Percentiles rank a stretch among this genome's conserved stretches.
Conservation (phyloP, 2,888 invertebrate species). For the Megastigmus dorsalis region DNA sequence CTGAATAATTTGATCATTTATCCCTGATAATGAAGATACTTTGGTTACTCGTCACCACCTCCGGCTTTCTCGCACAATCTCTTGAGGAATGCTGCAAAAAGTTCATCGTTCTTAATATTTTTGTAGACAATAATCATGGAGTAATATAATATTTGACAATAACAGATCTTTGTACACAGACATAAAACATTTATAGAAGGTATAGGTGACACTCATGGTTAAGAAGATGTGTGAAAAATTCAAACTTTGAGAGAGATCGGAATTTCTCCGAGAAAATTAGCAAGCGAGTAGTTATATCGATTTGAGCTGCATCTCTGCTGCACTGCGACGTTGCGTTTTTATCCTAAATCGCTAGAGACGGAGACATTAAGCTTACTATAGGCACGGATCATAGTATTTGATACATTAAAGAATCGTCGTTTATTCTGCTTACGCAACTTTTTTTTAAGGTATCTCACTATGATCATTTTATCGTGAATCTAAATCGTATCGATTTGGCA, state of each 20-base stretch:
- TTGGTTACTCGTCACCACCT: constrained; percentile 47
- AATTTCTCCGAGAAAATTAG: neutral
- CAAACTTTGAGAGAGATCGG: neutral
- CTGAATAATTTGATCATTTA: neutral
- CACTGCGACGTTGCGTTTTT: constrained; percentile 62
- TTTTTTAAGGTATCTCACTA: too few relatives aligned
- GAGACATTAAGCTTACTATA: constrained; percentile 37
- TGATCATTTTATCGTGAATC: neutral
- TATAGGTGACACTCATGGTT: neutral
- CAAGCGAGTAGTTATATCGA: constrained; percentile 63
- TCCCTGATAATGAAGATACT: neutral
- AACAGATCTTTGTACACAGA: neutral
- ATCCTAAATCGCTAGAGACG: constrained; percentile 60
- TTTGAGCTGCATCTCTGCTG: constrained; percentile 65
- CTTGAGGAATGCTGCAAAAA: constrained; percentile 82
- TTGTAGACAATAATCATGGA: neutral
- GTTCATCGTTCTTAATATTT: neutral
- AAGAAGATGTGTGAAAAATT: neutral
- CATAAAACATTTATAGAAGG: neutral
- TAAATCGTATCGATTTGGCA: neutral
- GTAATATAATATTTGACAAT: neutral
- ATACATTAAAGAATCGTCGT: neutral
- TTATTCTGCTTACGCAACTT: too few relatives aligned
- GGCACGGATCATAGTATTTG: constrained; percentile 28
- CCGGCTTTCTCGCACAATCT: constrained; percentile 85